Base-by-base conservation (phyloP, 2,113 vertebrate genomes). In the Scomber colias region DNA sequence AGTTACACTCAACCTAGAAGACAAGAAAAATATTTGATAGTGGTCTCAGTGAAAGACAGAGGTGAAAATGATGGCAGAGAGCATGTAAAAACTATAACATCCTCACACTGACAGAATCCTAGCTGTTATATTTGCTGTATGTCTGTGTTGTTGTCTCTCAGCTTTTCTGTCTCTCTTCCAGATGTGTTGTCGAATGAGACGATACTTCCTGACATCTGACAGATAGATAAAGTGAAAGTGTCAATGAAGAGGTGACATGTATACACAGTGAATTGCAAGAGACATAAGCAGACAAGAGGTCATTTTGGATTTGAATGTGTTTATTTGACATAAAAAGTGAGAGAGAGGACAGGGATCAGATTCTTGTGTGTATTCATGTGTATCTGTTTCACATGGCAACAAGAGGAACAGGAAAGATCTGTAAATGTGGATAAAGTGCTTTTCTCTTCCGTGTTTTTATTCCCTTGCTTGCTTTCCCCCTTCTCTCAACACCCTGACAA, bases 241-340 rank as follows among this genome's bases (percentile, higher is more conserved):
- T 7, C 9, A 40, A 40, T 3, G 60, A 16, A 11, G n/a, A 11
- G 0, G 4, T 6, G 27, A 19, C 0, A 3, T 40, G 44, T 2
- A 7, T 24, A 6, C 6, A 8, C 1, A 7, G n/a, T 27, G 9
- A 51, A 24, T 9, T 21, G 35, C 12, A 48, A 15, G 14, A 74
- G 17, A 66, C 14, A 19, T 3, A 9, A 49, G 19, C 35, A 31
- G 48, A 74, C 63, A 31, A 5, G 27, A 9, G 0, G 15, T 48
- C 8, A 35, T 35, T 30, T 51, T 74, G 48, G 19, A 65, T 30
- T 51, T 74, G 48, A 65, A 27, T 5, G 17, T 5, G 54, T 90
- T 90, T 90, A 90, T 77, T 88, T 61, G 51, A 56, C 45, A 57
- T 48, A 11, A 63, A 30, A 49, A 17, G 15, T 15, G 45, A n/a